These are phyloP conservation scores for Paramacrobiotus metropolitanus DNA, from an alignment of 1,140 invertebrate genomes.

Conservation along the genomic window DNA sequence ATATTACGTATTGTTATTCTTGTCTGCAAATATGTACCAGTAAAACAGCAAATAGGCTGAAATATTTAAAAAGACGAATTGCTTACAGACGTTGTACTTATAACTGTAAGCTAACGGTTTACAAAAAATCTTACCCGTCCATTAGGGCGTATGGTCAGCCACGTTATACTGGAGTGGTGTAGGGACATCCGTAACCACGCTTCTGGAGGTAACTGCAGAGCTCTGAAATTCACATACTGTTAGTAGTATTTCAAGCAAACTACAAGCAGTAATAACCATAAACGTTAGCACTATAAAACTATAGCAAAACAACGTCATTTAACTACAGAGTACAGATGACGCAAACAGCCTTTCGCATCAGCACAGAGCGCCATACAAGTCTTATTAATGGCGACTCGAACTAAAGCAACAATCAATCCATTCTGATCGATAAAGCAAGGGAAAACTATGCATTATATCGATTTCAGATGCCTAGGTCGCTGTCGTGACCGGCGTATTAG, in stretches of 20 bases:
- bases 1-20: too few species aligned
- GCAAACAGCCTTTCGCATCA: neutral
- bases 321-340: neutral
- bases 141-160: constrained; percentile 55
- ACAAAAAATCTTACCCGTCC: too few species aligned
- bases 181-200: constrained; percentile 79
- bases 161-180: constrained; percentile 77
- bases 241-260: neutral
- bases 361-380: too few species aligned
- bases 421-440: neutral
- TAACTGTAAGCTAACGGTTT: too few species aligned
- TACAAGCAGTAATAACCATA: neutral
- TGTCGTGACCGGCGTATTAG: neutral
- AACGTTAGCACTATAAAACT: neutral
- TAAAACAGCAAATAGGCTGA: too few species aligned
- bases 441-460: neutral
- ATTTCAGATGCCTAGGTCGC: neutral
- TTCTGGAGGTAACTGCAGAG: constrained; percentile 85
- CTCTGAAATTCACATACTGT: constrained; percentile 39
- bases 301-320: neutral
- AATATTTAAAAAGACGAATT: too few species aligned
- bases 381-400: too few species aligned
- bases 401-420: too few species aligned
- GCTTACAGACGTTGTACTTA: too few species aligned
- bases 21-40: too few species aligned